phyloP scores from a whole-genome alignment of 2,888 invertebrate genomes.

The Drosophila koepferae region DNA sequence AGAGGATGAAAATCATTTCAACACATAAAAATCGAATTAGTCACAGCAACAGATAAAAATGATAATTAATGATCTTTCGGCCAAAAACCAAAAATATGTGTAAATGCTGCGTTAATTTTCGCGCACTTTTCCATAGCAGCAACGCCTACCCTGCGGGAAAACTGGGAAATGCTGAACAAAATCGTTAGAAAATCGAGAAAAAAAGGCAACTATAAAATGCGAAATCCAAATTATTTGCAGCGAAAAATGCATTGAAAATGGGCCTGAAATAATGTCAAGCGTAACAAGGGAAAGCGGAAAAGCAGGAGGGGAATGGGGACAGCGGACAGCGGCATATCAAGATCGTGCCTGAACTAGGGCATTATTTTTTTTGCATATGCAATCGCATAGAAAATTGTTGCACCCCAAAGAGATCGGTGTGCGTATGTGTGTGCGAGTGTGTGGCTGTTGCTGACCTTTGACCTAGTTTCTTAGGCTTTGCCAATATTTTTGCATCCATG shows the following conservation, averaged over 20 bases:
- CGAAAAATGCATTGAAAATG: conserved; percentile 70
- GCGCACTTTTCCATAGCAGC: conserved; percentile 38
- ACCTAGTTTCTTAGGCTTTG: conserved; percentile 63
- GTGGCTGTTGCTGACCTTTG: conserved; percentile 62
- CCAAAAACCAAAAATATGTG: conserved; percentile 31
- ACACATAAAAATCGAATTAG: conserved; percentile 82
- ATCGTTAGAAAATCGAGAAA: conserved; percentile 44
- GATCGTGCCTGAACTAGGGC: conserved; percentile 27
- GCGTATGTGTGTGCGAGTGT: conserved; percentile 24
- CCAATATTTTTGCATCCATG: conserved; percentile 71
- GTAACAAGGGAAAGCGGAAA: conserved; percentile 55
- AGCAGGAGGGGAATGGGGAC: conserved; percentile 16
- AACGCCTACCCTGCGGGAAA: conserved; percentile 36
- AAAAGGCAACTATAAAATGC: conserved; percentile 52
- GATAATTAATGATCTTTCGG: conserved; percentile 68
- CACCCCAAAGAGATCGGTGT: conserved; percentile 32
- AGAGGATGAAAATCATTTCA: neutral
- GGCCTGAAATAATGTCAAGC: conserved; percentile 73
- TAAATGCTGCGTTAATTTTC: conserved; percentile 41
- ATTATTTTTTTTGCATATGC: conserved; percentile 68
- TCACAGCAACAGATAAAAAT: conserved; percentile 80
- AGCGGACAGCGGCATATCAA: conserved; percentile 23
- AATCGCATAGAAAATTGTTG: conserved; percentile 72
- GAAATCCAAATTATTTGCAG: conserved; percentile 62
- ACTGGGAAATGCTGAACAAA: conserved; percentile 47